Percentiles rank a stretch among this genome's conserved stretches.
phyloP scores from a whole-genome alignment of 2,797 vertebrate genomes.

The Sorex maritimensis region DNA sequence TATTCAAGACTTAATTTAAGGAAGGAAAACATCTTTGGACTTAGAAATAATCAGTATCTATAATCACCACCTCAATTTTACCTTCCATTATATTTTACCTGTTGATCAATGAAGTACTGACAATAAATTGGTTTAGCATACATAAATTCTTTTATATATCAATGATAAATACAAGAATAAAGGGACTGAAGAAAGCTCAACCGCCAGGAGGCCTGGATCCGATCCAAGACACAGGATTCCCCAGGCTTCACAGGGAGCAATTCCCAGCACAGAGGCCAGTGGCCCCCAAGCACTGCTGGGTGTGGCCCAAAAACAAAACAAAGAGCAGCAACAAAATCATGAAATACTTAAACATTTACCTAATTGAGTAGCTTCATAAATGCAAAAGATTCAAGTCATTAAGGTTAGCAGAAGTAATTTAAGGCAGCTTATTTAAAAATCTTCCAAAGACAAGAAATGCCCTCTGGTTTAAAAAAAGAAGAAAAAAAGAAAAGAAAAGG shows the following conservation, averaged over 20 bases:
- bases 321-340: too few relatives aligned
- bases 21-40: constrained; percentile 42
- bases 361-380: constrained; percentile 48
- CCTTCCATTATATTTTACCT: constrained; percentile 35
- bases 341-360: not conserved
- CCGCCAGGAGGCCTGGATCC: too few relatives aligned
- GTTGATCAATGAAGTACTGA: constrained; percentile 30
- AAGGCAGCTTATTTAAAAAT: constrained; percentile 18
- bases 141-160: not conserved
- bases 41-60: constrained; percentile 36
- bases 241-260: too few relatives aligned
- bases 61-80: constrained; percentile 11
- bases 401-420: constrained; percentile 48
- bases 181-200: too few relatives aligned
- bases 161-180: too few relatives aligned
- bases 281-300: too few relatives aligned
- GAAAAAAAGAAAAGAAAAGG: not conserved
- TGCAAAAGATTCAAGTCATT: constrained; percentile 28
- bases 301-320: too few relatives aligned
- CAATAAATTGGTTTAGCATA: constrained; percentile 2
- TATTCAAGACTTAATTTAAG: constrained; percentile 56
- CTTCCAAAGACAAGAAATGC: too few relatives aligned
- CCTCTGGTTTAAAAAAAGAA: not conserved
- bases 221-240: too few relatives aligned
- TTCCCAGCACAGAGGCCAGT: too few relatives aligned